Percentiles rank a stretch among this genome's conserved stretches.
These are phyloP conservation scores for Sus scrofa DNA, from an alignment of 2,113 vertebrate genomes.

Conservation along the genomic window T2T-Sscrofa CM000812.6:13815001-13815500, in stretches of 20 bases:
- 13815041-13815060: neutral
- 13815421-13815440: neutral
- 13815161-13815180: neutral
- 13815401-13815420: neutral
- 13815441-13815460: neutral
- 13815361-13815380: slow-evolving; percentile 10
- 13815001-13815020: neutral
- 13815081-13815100: neutral
- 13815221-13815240: neutral
- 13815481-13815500: neutral
- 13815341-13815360: neutral
- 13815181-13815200: neutral
- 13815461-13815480: neutral
- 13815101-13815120: neutral
- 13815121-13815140: no score
- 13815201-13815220: neutral
- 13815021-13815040: neutral
- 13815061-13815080: neutral
- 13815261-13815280: neutral
- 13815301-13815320: neutral
- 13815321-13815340: neutral
- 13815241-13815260: neutral
- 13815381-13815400: neutral
- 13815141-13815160: neutral
- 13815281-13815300: neutral